Percentiles rank a stretch among this genome's conserved stretches.
phyloP scores from a whole-genome alignment of 2,113 vertebrate species.

The Poicephalus meyeri region DNA sequence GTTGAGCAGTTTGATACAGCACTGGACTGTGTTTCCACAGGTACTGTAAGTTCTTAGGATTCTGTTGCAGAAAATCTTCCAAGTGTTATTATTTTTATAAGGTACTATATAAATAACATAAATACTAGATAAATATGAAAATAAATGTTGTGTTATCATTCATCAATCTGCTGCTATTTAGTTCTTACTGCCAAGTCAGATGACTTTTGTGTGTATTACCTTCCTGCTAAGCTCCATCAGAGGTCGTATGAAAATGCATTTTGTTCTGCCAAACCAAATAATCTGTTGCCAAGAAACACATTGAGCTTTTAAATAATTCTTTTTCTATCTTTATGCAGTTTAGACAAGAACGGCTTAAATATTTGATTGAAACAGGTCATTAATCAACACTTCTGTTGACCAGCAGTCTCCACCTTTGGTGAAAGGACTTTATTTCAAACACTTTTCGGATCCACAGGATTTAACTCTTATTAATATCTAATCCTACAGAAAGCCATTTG shows the following conservation, averaged over 20 bases:
- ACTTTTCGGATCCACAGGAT: background rate
- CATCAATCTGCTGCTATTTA: background rate
- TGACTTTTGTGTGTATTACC: background rate
- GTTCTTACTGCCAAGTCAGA: background rate
- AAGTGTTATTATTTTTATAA: constrained; percentile 10
- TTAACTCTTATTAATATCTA: background rate
- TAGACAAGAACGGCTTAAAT: constrained; percentile 33
- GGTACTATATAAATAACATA: background rate
- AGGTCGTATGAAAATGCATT: constrained; percentile 24
- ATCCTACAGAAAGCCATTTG: background rate
- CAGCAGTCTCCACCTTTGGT: background rate
- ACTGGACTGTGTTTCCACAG: background rate
- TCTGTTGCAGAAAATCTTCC: background rate
- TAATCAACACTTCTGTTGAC: background rate
- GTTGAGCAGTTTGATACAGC: background rate
- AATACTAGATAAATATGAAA: background rate
- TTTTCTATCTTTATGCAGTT: constrained; percentile 35
- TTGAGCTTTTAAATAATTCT: background rate
- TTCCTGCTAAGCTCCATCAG: constrained; percentile 9
- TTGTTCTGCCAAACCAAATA: constrained; percentile 5
- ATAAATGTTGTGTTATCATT: background rate
- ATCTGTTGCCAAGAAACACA: constrained; percentile 54
- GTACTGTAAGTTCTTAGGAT: background rate
- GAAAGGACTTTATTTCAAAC: constrained; percentile 8
- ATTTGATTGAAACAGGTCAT: constrained; percentile 40